Conservation (phyloP, 2,888 invertebrate genomes). For the Acronicta psi region DNA sequence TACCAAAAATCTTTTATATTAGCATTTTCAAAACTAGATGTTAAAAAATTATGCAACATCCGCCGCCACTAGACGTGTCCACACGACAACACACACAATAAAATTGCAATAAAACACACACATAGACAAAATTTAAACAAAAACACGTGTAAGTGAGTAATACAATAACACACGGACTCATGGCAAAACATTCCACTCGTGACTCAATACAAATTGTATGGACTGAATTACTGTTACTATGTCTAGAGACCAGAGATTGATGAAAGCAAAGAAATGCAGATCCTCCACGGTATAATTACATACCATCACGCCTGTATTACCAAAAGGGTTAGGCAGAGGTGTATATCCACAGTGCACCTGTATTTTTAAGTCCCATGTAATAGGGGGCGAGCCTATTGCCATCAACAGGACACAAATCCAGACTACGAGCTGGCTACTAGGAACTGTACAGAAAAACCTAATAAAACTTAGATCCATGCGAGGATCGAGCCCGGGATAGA, state of each 20-base stretch:
- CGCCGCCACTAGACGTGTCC: conserved; percentile 36
- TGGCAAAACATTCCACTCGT: conserved; percentile 44
- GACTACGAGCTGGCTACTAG: no score
- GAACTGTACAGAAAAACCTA: no score
- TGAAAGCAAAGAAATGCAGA: conserved; percentile 8
- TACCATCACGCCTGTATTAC: no score
- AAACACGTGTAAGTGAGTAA: conserved; percentile 49
- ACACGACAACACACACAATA: conserved; percentile 38
- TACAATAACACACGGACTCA: conserved; percentile 43
- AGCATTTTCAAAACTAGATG: conserved; percentile 2
- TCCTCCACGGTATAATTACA: no score
- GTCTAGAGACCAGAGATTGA: neutral
- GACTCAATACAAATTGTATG: conserved; percentile 52
- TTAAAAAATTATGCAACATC: conserved; percentile 7
- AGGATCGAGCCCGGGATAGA: no score
- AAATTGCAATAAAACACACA: conserved; percentile 43
- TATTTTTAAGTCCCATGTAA: no score
- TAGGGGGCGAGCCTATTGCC: no score
- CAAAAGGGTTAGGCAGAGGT: no score
- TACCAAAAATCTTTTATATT: neutral
- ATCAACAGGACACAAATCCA: no score
- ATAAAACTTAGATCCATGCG: no score
- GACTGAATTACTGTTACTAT: conserved; percentile 33
- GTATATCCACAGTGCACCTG: no score
- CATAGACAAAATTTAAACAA: conserved; percentile 27